A percentile compares a stretch with the other conserved stretches of the same genome.
Evolutionary conservation across 2,888 invertebrate species (phyloP).

Genomic region (Perizoma affinitatum): DNA sequence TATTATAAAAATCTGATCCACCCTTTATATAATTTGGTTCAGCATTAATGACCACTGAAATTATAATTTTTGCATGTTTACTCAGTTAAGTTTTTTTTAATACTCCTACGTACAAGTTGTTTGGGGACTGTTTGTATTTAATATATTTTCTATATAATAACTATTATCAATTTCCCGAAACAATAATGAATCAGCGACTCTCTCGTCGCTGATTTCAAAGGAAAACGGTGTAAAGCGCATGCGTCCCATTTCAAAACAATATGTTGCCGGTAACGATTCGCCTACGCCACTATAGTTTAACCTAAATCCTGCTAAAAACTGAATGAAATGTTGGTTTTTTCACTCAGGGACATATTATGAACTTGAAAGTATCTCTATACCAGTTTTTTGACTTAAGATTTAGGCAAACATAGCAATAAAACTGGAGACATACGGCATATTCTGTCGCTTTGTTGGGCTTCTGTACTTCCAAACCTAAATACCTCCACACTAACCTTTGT

Average conservation of each 20-base stretch:
- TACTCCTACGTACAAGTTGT: no score
- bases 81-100: no score
- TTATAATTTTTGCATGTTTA: no score
- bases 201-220: background rate
- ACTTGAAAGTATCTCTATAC: background rate
- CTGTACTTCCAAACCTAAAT: background rate
- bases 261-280: constrained; percentile 35
- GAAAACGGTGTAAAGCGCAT: constrained; percentile 24
- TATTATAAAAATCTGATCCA: no score
- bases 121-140: no score
- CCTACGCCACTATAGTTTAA: constrained; percentile 24
- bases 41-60: no score
- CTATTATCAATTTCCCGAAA: no score
- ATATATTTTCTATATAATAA: no score
- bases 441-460: background rate
- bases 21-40: no score
- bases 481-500: constrained; percentile 64
- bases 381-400: background rate
- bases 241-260: constrained; percentile 33
- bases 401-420: background rate
- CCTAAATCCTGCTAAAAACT: constrained; percentile 21
- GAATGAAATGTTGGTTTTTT: background rate
- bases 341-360: background rate
- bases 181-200: background rate
- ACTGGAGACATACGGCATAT: background rate